A percentile compares a stretch with the other conserved stretches of the same genome.
Conservation (phyloP, 2,113 vertebrate genomes). For the Cephalopterus ornatus region DNA sequence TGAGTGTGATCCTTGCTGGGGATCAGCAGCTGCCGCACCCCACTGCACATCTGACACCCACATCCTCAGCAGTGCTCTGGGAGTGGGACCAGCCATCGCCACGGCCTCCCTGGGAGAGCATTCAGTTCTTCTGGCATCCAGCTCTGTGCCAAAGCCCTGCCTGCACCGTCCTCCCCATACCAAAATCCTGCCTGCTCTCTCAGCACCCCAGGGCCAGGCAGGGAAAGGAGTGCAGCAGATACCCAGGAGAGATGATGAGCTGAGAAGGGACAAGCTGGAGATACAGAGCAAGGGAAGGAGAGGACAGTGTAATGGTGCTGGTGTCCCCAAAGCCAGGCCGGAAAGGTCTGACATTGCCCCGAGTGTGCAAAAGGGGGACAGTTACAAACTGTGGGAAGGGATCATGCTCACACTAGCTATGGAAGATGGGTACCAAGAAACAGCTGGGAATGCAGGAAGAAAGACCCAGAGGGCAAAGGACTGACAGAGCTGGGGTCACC, state of each 20-base stretch:
- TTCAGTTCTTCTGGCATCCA: fast-evolving
- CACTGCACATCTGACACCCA: background rate
- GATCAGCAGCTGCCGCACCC: background rate
- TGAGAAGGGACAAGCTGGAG: background rate
- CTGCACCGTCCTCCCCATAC: background rate
- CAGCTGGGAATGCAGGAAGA: background rate
- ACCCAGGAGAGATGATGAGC: background rate
- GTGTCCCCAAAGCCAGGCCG: background rate
- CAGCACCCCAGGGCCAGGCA: background rate
- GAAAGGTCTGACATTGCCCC: background rate
- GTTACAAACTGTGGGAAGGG: background rate
- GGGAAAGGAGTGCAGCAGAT: background rate
- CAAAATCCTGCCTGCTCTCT: background rate
- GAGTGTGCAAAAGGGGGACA: background rate
- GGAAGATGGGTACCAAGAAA: background rate
- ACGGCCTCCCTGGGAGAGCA: fast-evolving
- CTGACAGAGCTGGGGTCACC: background rate
- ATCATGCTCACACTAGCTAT: fast-evolving
- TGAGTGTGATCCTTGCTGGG: background rate
- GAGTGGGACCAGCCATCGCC: fast-evolving
- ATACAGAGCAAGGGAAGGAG: background rate
- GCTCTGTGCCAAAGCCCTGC: background rate
- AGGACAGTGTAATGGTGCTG: fast-evolving
- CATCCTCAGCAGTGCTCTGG: background rate
- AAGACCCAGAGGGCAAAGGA: background rate